phyloP scores from a whole-genome alignment of 2,888 invertebrate species.

The Drosophila multiciliata region DNA sequence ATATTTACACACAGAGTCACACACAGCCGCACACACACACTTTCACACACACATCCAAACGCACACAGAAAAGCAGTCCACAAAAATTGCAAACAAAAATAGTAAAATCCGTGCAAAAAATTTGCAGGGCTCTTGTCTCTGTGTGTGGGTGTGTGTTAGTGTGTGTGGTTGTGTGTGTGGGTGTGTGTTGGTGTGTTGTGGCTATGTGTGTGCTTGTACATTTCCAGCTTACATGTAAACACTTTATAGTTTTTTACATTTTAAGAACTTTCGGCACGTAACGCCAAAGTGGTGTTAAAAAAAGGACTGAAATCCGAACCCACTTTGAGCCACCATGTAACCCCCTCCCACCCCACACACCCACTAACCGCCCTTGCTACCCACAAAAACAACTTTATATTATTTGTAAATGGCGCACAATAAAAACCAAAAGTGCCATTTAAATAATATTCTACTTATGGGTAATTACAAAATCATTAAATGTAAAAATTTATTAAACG shows the following conservation, averaged over 20 bases:
- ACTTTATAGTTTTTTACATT: conserved; percentile 48
- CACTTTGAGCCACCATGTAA: conserved; percentile 4
- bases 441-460: conserved; percentile 70
- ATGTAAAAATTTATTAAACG: conserved; percentile 35
- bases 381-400: not conserved
- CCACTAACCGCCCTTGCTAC: no score
- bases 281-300: conserved; percentile 54
- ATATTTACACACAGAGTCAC: conserved; percentile 22
- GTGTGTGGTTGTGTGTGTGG: not conserved
- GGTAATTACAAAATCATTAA: conserved; percentile 75
- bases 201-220: conserved; percentile 31
- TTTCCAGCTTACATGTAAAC: conserved; percentile 64
- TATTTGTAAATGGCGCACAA: conserved; percentile 51
- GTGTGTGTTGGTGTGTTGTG: not conserved
- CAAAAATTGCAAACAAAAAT: conserved; percentile 47
- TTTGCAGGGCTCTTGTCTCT: conserved; percentile 36
- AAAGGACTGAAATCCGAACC: conserved; percentile 34
- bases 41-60: conserved; percentile 13
- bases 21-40: conserved; percentile 8
- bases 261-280: conserved; percentile 49
- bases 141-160: not conserved
- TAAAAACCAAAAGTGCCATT: conserved; percentile 57
- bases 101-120: conserved; percentile 29
- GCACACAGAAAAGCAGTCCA: conserved; percentile 55
- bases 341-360: not conserved